phyloP scores from a whole-genome alignment of 2,797 vertebrate species.

The Esox masquinongy region DNA sequence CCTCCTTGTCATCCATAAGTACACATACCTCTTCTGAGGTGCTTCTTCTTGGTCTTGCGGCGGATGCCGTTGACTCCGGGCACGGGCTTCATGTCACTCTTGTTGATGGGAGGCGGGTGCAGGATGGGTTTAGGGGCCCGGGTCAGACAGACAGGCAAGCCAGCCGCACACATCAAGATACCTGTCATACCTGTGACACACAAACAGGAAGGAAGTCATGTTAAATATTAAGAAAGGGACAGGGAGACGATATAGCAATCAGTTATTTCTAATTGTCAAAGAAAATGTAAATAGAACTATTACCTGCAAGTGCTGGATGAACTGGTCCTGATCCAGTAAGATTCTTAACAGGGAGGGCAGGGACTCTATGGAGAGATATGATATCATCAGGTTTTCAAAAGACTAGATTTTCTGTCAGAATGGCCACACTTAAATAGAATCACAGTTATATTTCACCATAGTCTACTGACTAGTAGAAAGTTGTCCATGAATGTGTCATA shows the following conservation, averaged over 20 bases:
- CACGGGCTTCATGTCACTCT: slow-evolving; percentile 94
- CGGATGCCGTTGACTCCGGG: slow-evolving; percentile 89
- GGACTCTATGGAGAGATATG: slow-evolving; percentile 75
- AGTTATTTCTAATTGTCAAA: neutral
- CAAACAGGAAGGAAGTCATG: neutral
- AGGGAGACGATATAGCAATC: neutral
- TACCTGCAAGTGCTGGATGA: slow-evolving; percentile 93
- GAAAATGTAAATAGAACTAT: slow-evolving; percentile 24
- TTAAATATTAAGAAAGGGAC: neutral
- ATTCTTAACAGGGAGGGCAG: slow-evolving; percentile 95
- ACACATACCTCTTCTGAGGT: slow-evolving; percentile 87
- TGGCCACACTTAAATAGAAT: neutral
- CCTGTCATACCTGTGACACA: slow-evolving; percentile 89
- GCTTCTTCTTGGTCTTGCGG: slow-evolving; percentile 96
- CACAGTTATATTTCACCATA: neutral
- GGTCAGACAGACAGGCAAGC: slow-evolving; percentile 93
- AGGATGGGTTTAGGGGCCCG: slow-evolving; percentile 93
- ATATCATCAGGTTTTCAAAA: neutral
- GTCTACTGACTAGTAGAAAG: neutral
- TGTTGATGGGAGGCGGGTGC: slow-evolving; percentile 92
- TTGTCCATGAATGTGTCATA: too few species aligned
- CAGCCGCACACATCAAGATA: slow-evolving; percentile 93
- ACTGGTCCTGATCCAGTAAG: slow-evolving; percentile 90
- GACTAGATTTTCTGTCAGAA: neutral
- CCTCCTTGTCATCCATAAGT: neutral